A percentile compares a stretch with the other conserved stretches of the same genome.
phyloP scores from a whole-genome alignment of 2,888 invertebrate species.

The Parascotia fuliginaria region DNA sequence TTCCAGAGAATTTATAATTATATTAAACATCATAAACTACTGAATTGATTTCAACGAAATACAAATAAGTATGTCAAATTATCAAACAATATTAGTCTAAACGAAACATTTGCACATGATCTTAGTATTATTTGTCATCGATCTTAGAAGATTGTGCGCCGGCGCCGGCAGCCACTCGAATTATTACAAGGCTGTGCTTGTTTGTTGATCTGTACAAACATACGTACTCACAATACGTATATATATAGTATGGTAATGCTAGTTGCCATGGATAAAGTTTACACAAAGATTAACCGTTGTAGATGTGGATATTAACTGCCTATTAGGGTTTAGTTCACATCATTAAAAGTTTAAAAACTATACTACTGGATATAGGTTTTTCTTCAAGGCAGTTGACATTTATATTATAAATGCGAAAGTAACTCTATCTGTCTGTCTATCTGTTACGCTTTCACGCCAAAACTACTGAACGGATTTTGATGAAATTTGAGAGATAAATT shows the following conservation, averaged over 20 bases:
- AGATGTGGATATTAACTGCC: not conserved
- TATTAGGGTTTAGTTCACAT: too few relatives aligned
- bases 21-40: not conserved
- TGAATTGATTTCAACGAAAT: not conserved
- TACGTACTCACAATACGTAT: constrained; percentile 15
- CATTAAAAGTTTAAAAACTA: too few relatives aligned
- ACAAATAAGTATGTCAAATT: constrained; percentile 20
- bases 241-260: constrained; percentile 17
- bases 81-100: not conserved
- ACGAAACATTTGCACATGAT: constrained; percentile 29
- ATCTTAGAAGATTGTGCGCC: constrained; percentile 33
- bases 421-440: too few relatives aligned
- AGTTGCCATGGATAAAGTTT: constrained; percentile 14
- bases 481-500: too few relatives aligned
- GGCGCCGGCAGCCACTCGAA: constrained; percentile 44
- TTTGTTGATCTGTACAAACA: constrained; percentile 34
- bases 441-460: too few relatives aligned
- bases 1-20: too few relatives aligned
- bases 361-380: too few relatives aligned
- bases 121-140: constrained; percentile 25
- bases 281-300: constrained; percentile 8
- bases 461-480: too few relatives aligned
- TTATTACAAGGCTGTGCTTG: constrained; percentile 47
- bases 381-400: too few relatives aligned
- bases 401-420: too few relatives aligned